Evolutionary conservation across 2,888 invertebrate species (phyloP).

Genomic region (Magallana nippona): DNA sequence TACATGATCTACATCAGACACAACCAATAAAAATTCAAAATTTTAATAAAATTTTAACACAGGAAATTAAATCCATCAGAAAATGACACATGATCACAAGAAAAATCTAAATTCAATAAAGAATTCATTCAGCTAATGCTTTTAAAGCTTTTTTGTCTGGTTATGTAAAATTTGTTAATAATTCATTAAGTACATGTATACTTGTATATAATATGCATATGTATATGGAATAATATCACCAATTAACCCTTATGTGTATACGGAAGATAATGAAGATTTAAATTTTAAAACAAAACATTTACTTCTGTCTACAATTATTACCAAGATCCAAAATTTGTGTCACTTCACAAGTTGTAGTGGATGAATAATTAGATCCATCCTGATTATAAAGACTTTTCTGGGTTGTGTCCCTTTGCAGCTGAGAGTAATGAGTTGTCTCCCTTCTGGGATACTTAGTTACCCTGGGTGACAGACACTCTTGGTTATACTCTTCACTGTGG

Average conservation of each 20-base stretch:
- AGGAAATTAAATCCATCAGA: neutral
- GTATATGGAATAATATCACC: neutral
- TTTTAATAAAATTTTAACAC: neutral
- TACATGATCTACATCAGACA: neutral
- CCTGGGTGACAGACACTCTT: conserved; percentile 33
- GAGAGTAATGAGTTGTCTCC: conserved; percentile 52
- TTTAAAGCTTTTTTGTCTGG: no score
- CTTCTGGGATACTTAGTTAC: conserved; percentile 48
- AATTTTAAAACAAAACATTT: no score
- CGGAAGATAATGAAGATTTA: no score
- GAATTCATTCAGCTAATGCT: neutral
- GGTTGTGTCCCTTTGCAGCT: conserved; percentile 59
- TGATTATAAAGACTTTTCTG: conserved; percentile 41
- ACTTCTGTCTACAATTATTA: conserved; percentile 26
- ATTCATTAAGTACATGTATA: no score
- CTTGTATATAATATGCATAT: neutral
- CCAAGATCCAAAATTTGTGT: conserved; percentile 46
- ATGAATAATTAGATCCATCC: conserved; percentile 35
- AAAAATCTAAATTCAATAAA: neutral
- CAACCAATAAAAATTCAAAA: neutral
- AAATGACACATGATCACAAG: neutral
- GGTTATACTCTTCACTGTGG: conserved; percentile 49
- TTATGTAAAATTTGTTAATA: no score
- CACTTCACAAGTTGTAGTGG: conserved; percentile 42
- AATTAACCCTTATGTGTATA: no score